Evolutionary conservation across 2,888 invertebrate species (phyloP).

Genomic region (Drosophila multiciliata): DNA sequence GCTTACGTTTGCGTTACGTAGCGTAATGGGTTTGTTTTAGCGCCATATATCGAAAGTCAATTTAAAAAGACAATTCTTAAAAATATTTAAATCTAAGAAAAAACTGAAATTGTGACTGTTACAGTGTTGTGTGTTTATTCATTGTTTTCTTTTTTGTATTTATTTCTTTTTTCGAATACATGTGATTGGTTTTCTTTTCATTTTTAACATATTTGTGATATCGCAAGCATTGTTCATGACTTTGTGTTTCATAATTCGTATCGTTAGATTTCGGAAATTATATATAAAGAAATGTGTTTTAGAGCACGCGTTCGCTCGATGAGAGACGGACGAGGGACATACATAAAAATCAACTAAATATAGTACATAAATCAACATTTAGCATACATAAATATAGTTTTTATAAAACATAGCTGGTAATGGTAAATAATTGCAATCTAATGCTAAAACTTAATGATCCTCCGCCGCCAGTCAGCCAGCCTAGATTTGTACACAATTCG

Average conservation of each 20-base stretch:
- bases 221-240: constrained; percentile 41
- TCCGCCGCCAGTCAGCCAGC: constrained; percentile 14
- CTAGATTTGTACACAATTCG: constrained; percentile 50
- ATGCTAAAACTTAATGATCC: constrained; percentile 52
- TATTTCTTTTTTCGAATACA: constrained; percentile 42
- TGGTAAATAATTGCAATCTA: constrained; percentile 63
- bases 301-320: constrained; percentile 40
- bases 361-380: constrained; percentile 68
- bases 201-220: constrained; percentile 50
- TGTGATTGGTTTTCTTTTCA: constrained; percentile 12
- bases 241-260: constrained; percentile 19
- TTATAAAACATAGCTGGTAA: constrained; percentile 61
- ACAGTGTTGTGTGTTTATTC: constrained; percentile 48
- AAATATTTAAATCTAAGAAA: background rate
- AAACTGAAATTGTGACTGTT: background rate
- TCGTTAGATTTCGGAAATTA: constrained; percentile 33
- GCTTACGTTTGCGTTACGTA: background rate
- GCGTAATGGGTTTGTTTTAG: background rate
- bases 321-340: constrained; percentile 27
- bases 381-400: constrained; percentile 50
- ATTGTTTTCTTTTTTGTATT: constrained; percentile 36
- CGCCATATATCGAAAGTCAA: constrained; percentile 16
- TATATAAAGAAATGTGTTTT: constrained; percentile 35
- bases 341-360: constrained; percentile 60
- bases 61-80: background rate